Percentiles rank a stretch among this genome's conserved stretches.
Evolutionary conservation across 1,140 invertebrate species (phyloP).

Genomic region (Panonychus citri): DNA sequence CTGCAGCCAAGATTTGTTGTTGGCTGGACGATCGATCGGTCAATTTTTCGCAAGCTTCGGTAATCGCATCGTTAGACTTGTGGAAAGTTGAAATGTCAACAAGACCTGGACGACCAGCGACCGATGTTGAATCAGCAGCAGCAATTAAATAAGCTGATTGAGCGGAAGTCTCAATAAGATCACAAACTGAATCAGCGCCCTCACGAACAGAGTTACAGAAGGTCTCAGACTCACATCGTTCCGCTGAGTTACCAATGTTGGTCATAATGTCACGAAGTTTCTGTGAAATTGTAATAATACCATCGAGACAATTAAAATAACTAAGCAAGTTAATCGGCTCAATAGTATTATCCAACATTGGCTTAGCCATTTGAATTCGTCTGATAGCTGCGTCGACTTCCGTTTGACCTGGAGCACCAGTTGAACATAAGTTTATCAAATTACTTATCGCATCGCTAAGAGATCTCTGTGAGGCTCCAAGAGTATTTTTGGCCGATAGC

Average conservation of each 20-base stretch:
- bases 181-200: conserved; percentile 66
- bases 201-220: conserved; percentile 63
- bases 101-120: conserved; percentile 66
- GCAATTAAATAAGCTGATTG: conserved; percentile 75
- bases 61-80: conserved; percentile 64
- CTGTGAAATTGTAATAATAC: conserved; percentile 67
- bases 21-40: conserved; percentile 49
- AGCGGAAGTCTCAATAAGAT: conserved; percentile 73
- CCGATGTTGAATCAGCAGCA: conserved; percentile 64
- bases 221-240: conserved; percentile 48
- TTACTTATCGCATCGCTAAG: conserved; percentile 84
- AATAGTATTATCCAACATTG: conserved; percentile 56
- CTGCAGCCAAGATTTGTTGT: conserved; percentile 64
- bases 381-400: conserved; percentile 91
- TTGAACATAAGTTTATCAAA: conserved; percentile 49
- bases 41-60: conserved; percentile 56
- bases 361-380: conserved; percentile 51
- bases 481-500: conserved; percentile 67
- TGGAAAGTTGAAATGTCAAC: conserved; percentile 76
- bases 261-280: conserved; percentile 60
- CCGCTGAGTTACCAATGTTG: conserved; percentile 75
- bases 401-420: conserved; percentile 17
- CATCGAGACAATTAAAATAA: conserved; percentile 84
- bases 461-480: conserved; percentile 55
- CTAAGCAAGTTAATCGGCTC: conserved; percentile 66